phyloP scores from a whole-genome alignment of 1,140 invertebrate species.

The Cotesia glomerata region DNA sequence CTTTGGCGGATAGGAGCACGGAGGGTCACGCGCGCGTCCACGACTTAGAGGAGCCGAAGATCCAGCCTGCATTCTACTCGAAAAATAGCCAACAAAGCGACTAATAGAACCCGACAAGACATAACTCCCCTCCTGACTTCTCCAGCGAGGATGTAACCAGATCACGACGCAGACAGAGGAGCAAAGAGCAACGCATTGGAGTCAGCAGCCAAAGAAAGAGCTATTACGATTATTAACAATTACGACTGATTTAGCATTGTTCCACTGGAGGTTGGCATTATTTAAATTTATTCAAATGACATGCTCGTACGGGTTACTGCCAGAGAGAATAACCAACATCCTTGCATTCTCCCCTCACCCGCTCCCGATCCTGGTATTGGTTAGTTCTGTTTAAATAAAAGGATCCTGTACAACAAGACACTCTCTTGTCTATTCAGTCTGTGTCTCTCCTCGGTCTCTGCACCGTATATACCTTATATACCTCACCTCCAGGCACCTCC shows the following conservation, averaged over 20 bases:
- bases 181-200: slow-evolving; percentile 20
- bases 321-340: not conserved
- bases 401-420: not conserved
- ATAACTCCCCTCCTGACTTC: too few species aligned
- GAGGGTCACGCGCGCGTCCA: slow-evolving; percentile 17
- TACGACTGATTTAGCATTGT: slow-evolving; percentile 54
- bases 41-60: not conserved
- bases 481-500: not conserved
- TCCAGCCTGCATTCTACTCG: not conserved
- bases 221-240: slow-evolving; percentile 56
- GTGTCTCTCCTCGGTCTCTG: not conserved
- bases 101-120: not conserved
- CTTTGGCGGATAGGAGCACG: slow-evolving; percentile 9
- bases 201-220: slow-evolving; percentile 17
- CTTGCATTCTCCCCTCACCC: not conserved
- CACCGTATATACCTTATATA: not conserved
- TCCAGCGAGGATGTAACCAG: slow-evolving; percentile 47
- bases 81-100: not conserved
- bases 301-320: slow-evolving; percentile 12
- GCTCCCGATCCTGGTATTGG: not conserved
- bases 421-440: not conserved
- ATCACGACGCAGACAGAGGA: slow-evolving; percentile 45
- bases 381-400: too few species aligned
- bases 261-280: slow-evolving; percentile 42
- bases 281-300: slow-evolving; percentile 55